Evolutionary conservation across 2,113 vertebrate species (phyloP), one percentile per base, ranked within the genome.

Genomic region (Brachypteracias leptosomus): DNA sequence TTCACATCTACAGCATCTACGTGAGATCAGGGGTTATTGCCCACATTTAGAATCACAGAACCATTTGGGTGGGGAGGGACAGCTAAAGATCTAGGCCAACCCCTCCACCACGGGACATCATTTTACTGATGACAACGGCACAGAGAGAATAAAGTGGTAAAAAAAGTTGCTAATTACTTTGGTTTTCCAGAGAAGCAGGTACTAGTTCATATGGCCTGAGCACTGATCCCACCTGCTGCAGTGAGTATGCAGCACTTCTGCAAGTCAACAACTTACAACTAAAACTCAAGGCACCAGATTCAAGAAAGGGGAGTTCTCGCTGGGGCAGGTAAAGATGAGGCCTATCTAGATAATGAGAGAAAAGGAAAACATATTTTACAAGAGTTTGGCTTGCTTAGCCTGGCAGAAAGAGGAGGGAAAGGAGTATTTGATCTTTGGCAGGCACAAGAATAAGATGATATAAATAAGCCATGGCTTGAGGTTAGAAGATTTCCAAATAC

Each of bases 51-150:
- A 77, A 70, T 38, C 63, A 70, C 31, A 20, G 46, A 21, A 12
- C 1, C 1, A 13, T 49, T 6, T 33, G 46, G 24, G 14, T 13
- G 70, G 28, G 40, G 44, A 81, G 5, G 20, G 40, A 38, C 16
- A 24, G n/a, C 57, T 40, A 58, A 63, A 51, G 42, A 52, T 17
- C 49, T 70, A 70, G n/a, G 58, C 55, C 65, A 52, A 49, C 3
- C 3, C 5, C 26, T 26, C n/a, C 3, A 1, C 31, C n/a, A 44
- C 0, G 12, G 46, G 8, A 52, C 44, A 77, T 5, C 6, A 0
- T 19, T 80, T 61, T 20, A 76, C 18, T 6, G 2, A 47, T 33
- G 38, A 62, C 42, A 77, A 84, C 90, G 46, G n/a, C 65, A 68
- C 6, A 55, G 74, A 91, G 26, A 78, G 19, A 52, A 72, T 19